phyloP scores from a whole-genome alignment of 2,113 vertebrate species.

The Entomyzon cyanotis region DNA sequence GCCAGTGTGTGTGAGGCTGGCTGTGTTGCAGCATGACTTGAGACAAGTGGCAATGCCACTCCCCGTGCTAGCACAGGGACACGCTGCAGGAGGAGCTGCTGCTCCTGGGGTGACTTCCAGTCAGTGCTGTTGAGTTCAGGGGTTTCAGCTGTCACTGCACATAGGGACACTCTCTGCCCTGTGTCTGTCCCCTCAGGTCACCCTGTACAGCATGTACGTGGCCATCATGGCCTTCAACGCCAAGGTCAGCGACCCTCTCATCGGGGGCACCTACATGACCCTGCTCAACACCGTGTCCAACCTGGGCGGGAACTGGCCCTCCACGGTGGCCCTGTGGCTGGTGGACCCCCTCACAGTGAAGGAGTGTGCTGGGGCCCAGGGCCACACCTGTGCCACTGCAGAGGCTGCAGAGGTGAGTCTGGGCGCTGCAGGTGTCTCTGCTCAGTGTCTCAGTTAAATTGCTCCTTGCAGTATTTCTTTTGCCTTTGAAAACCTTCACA shows the following conservation, averaged over 20 bases:
- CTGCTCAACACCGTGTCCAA: conserved; percentile 95
- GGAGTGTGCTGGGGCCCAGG: conserved; percentile 81
- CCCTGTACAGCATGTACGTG: conserved; percentile 96
- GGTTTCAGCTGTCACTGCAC: fast-evolving
- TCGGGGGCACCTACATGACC: conserved; percentile 98
- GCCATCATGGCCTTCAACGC: conserved; percentile 98
- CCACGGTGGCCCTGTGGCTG: conserved; percentile 92
- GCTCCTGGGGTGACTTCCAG: neutral
- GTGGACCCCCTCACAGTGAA: conserved; percentile 95
- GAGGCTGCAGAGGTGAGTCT: conserved; percentile 82
- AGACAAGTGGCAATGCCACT: neutral
- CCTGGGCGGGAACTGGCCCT: conserved; percentile 96
- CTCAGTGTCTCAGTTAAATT: neutral
- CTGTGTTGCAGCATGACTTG: fast-evolving
- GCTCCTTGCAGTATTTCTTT: neutral
- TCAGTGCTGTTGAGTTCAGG: neutral
- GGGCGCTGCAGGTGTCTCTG: neutral
- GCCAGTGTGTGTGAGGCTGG: neutral
- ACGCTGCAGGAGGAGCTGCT: neutral
- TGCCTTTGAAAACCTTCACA: neutral
- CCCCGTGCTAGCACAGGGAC: neutral
- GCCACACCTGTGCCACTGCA: conserved; percentile 79
- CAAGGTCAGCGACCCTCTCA: conserved; percentile 95
- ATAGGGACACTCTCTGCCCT: neutral
- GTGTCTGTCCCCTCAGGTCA: conserved; percentile 69